Percentiles rank a stretch among this genome's conserved stretches.
Conservation (phyloP, 2,113 vertebrate genomes). For the Gnathonemus echidnorhynchus region DNA sequence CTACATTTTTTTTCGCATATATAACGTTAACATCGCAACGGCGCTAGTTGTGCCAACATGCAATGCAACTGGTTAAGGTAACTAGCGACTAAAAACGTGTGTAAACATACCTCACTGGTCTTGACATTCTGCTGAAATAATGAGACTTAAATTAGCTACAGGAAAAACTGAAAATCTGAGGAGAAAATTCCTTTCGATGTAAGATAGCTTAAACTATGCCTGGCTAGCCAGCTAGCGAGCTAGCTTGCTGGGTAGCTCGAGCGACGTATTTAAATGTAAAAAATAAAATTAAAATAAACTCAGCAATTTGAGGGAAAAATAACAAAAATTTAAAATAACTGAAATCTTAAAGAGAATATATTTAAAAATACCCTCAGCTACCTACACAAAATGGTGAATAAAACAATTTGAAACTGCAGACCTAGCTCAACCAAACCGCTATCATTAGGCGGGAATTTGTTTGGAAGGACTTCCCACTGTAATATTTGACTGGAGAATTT, state of each 20-base stretch:
- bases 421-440: slow-evolving; percentile 20
- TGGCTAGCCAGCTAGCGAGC: slow-evolving; percentile 34
- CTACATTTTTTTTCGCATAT: neutral
- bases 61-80: slow-evolving; percentile 5
- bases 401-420: slow-evolving; percentile 28
- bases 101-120: slow-evolving; percentile 40
- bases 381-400: slow-evolving; percentile 30
- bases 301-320: slow-evolving; percentile 12
- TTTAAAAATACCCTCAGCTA: slow-evolving; percentile 24
- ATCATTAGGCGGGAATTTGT: neutral
- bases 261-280: neutral
- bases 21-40: neutral
- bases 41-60: neutral
- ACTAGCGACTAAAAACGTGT: neutral
- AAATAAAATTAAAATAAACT: slow-evolving; percentile 7
- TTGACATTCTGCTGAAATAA: slow-evolving; percentile 33
- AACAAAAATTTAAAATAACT: slow-evolving; percentile 2
- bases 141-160: neutral
- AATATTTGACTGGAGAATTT: neutral
- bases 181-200: slow-evolving; percentile 13
- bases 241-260: slow-evolving; percentile 10
- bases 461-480: neutral
- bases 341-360: slow-evolving; percentile 7
- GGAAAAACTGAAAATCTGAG: slow-evolving; percentile 12
- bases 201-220: slow-evolving; percentile 21